A percentile compares a stretch with the other conserved stretches of the same genome.
Evolutionary conservation across 2,797 vertebrate genomes (phyloP).

Genomic region (Amblyraja radiata): DNA sequence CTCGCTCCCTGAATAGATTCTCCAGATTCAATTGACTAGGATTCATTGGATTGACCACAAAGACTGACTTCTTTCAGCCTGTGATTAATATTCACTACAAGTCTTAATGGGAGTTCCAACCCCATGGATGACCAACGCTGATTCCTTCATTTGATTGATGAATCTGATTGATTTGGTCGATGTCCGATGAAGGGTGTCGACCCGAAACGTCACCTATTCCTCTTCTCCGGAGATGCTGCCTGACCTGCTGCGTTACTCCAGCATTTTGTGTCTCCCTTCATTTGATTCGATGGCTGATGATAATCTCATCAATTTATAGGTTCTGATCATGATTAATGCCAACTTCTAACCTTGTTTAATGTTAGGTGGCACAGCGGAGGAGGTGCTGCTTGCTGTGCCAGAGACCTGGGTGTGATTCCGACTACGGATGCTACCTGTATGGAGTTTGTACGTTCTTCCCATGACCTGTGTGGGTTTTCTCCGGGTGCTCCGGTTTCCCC

Average conservation of each 20-base stretch:
- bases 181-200: too few relatives aligned
- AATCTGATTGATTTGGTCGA: too few relatives aligned
- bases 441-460: too few relatives aligned
- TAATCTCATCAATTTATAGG: not conserved
- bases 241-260: too few relatives aligned
- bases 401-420: too few relatives aligned
- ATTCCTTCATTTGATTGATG: not conserved
- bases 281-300: not conserved
- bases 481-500: too few relatives aligned
- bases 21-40: not conserved
- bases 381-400: too few relatives aligned
- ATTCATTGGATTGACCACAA: constrained; percentile 9
- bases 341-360: not conserved
- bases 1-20: not conserved
- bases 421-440: too few relatives aligned
- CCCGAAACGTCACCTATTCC: too few relatives aligned
- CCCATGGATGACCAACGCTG: not conserved
- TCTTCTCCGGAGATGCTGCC: too few relatives aligned
- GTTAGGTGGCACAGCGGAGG: not conserved
- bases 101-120: not conserved
- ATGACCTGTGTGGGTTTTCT: too few relatives aligned
- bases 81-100: not conserved
- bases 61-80: not conserved
- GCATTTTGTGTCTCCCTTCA: not conserved
- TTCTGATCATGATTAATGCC: not conserved